These are phyloP conservation scores for Melanostoma mellinum DNA, from an alignment of 2,888 invertebrate genomes.

Conservation along the genomic window DNA sequence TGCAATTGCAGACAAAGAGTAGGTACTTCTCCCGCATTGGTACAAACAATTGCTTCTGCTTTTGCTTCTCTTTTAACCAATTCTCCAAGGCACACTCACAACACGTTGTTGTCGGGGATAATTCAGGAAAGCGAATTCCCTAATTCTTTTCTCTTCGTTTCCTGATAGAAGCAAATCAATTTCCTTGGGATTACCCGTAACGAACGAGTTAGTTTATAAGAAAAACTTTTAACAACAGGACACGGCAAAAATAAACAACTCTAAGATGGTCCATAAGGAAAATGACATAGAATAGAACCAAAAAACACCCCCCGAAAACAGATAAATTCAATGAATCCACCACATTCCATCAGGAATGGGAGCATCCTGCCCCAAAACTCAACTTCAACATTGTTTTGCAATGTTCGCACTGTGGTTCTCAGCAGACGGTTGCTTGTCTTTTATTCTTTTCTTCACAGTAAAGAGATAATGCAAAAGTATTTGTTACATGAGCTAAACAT, in stretches of 20 bases:
- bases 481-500: constrained; percentile 60
- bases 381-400: constrained; percentile 49
- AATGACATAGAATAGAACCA: neutral
- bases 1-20: constrained; percentile 43
- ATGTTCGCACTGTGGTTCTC: constrained; percentile 63
- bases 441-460: constrained; percentile 7
- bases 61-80: neutral
- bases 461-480: constrained; percentile 62
- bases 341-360: neutral
- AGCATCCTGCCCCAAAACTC: constrained; percentile 8
- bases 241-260: constrained; percentile 51
- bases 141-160: constrained; percentile 62
- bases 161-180: constrained; percentile 79
- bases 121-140: constrained; percentile 53
- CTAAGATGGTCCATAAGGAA: constrained; percentile 13
- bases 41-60: constrained; percentile 11
- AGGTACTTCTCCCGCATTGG: constrained; percentile 1
- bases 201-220: constrained; percentile 34
- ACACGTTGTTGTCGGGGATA: neutral
- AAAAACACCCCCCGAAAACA: neutral
- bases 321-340: constrained; percentile 43
- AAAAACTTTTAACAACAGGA: constrained; percentile 56
- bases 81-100: constrained; percentile 23
- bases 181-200: constrained; percentile 78
- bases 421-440: constrained; percentile 17